Evolutionary conservation across 2,888 invertebrate genomes (phyloP), one percentile per base, ranked within the genome.

Genomic region (Polydrusus tereticollis): DNA sequence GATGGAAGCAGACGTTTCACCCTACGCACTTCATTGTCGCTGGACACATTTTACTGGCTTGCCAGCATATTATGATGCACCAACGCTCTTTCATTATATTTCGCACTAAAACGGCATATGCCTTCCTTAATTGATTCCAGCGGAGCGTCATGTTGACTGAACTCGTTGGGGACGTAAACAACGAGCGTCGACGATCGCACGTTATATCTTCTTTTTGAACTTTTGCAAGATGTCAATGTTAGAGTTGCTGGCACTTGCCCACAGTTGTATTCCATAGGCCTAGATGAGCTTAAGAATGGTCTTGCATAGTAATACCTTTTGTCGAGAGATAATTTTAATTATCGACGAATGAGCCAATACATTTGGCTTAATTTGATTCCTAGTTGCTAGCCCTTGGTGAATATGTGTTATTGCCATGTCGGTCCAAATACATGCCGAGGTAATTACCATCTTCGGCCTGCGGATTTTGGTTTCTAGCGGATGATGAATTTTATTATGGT

Each of bases 251-350:
- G 72, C 69, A 26, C 63, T 59, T 10, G 76, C 76, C 74, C 73
- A 77, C 23, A 75, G 45, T 50, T 76, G 58, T 12, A 74, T 62
- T n/a, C 66, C 76, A 26, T 74, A 77, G 14, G 62, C 8, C 45
- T 41, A 38, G 20, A 60, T n/a, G 14, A 12, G 18, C 41, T 43
- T 60, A 14, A 60, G 62, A 14, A 43, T 60, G 38, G 12, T n/a
- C 2, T 38, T 41, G 62, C 43, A 60, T 38, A 60, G 62, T 20
- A 60, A 43, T 41, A 66, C 16, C 29, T 60, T 60, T 16, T 60
- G 14, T n/a, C 38, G 43, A 36, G 14, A 18, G 38, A 38, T 14
- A n/a, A 60, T 14, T 47, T 41, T n/a, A n/a, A n/a, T n/a, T n/a
- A n/a, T n/a, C n/a, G n/a, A n/a, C n/a, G n/a, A 16, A 20, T 43